These are phyloP conservation scores for Ligdia adustata DNA, from an alignment of 2,888 invertebrate species.

Conservation along the genomic window DNA sequence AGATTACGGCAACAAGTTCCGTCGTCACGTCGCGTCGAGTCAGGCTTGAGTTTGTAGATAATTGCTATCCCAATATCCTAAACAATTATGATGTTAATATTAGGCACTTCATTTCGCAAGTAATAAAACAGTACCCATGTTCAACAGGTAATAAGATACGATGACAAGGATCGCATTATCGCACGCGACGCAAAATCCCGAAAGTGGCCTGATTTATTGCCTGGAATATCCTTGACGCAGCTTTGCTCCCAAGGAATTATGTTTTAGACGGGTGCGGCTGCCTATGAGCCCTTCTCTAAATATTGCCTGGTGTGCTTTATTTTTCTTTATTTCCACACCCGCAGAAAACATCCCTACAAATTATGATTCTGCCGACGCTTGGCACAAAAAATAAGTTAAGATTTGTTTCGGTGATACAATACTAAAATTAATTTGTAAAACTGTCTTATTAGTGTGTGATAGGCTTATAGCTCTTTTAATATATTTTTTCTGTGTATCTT, in stretches of 20 bases:
- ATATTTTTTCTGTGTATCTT: too few relatives aligned
- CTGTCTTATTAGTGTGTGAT: constrained; percentile 5
- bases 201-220: constrained; percentile 67
- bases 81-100: constrained; percentile 28
- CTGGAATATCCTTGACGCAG: constrained; percentile 58
- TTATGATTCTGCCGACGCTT: constrained; percentile 24
- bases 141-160: constrained; percentile 72
- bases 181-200: constrained; percentile 59
- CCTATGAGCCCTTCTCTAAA: constrained; percentile 35
- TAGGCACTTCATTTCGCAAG: constrained; percentile 43
- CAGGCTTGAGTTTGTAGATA: constrained; percentile 17
- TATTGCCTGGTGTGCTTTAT: constrained; percentile 31
- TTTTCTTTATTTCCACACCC: constrained; percentile 29
- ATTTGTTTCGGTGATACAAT: constrained; percentile 18
- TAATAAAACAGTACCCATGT: constrained; percentile 56
- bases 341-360: constrained; percentile 27
- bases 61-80: constrained; percentile 20
- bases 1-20: constrained; percentile 9
- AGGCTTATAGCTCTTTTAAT: too few relatives aligned
- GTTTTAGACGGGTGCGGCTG: constrained; percentile 47
- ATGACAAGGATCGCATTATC: constrained; percentile 68
- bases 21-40: constrained; percentile 7
- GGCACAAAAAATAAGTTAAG: constrained; percentile 27
- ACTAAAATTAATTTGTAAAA: constrained; percentile 23
- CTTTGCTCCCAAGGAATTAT: constrained; percentile 49